Evolutionary conservation across 2,113 vertebrate genomes (phyloP), one percentile per base, ranked within the genome.

Genomic region (Oncorhynchus keta): DNA sequence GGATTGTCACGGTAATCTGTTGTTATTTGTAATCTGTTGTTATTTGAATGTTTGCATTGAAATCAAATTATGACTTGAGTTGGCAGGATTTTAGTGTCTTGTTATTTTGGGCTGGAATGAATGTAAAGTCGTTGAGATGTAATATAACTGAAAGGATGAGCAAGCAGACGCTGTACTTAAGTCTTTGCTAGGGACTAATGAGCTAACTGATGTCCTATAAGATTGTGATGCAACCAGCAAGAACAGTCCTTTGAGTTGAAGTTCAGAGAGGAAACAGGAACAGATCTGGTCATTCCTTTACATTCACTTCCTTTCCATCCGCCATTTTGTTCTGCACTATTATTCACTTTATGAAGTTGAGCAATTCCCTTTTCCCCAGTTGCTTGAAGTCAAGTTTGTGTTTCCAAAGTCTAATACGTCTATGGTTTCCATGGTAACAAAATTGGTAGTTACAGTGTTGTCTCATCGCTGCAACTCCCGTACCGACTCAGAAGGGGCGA

Each of bases 291-390:
- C 24, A 59, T 88, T n/a, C n/a, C n/a, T n/a, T n/a, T n/a, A n/a
- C n/a, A n/a, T n/a, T n/a, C n/a, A n/a, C n/a, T n/a, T n/a, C n/a
- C n/a, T n/a, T n/a, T n/a, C 89, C 70, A 70, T 78, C 79, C 32
- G 80, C 78, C 73, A 82, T 88, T 45, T 11, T 82, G 84, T 72
- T 76, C 91, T 93, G 93, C 92, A 93, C 91, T 93, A 85, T 83
- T 88, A 84, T 86, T 93, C 92, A 93, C 92, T 93, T 93, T 92
- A 93, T 83, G 68, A 84, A 71, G 68, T 86, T 70, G 82, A 86
- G 83, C 77, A 85, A 86, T 39, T 9, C 8, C 35, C 8, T 9
- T 39, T 39, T 9, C 8, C 7, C 35, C 8, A 45, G 3, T 89
- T 91, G 92, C 91, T 93, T 93, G 93, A 93, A 92, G 75, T 82